Base-by-base conservation (phyloP, 2,888 invertebrate species). In the Eristalis tenax region DNA sequence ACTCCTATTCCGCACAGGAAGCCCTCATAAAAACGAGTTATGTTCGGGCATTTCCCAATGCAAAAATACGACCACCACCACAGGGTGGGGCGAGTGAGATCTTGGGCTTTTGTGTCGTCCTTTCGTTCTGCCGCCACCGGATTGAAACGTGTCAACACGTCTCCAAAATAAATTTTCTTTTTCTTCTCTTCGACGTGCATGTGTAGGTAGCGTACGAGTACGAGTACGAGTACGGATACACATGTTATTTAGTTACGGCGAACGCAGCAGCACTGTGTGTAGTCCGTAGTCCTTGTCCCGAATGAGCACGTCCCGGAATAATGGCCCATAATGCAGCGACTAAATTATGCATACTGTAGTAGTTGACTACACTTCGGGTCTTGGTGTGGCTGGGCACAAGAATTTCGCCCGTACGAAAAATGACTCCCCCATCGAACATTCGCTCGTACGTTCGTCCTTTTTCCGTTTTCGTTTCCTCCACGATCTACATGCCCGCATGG, bases 261-360 rank as follows among this genome's bases (percentile, higher is more conserved):
- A 74, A 74, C 80, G 69, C 68, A 80, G 35, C 18, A 32, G 66
- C 23, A 23, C 26, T 11, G 26, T 57, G 5, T 23, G 26, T 26
- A 40, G 28, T 59, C 66, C 28, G 61, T 28, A 61, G 59, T 59
- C 59, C 59, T 59, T 35, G 69, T 81, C 77, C 70, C 76, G 77
- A 86, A 86, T 86, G 78, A 74, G 82, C 86, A 86, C 86, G 86
- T 82, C 65, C 82, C 61, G 61, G 69, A 82, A 86, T 86, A 86
- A 86, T 86, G 70, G 86, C 70, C 74, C 82, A 86, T 86, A 86
- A 86, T 82, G 86, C 82, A 86, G 70, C 86, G 86, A 74, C 78
- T 82, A 78, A 82, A 82, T 86, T 86, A 82, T 86, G 86, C 86
- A 86, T 82, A 82, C 82, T 65, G 76, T 76, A 70, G 76, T 82